Percentiles rank a stretch among this genome's conserved stretches.
Conservation (phyloP, 2,113 vertebrate genomes). For the Fulmarus glacialis region DNA sequence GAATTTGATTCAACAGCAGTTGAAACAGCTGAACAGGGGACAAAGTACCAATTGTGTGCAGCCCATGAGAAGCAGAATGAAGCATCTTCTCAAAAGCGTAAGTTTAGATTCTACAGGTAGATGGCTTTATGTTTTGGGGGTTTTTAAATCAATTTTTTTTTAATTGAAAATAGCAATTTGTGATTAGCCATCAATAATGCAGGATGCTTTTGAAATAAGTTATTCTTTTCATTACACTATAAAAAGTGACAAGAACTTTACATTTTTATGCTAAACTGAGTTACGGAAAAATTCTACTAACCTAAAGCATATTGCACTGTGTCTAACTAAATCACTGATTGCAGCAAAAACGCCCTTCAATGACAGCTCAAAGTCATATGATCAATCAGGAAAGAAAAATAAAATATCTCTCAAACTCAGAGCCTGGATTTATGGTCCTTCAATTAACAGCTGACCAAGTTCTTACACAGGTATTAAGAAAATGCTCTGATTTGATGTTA, state of each 20-base stretch:
- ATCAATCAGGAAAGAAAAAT: not conserved
- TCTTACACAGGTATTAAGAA: not conserved
- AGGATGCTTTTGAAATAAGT: not conserved
- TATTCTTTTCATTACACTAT: not conserved
- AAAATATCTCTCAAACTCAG: not conserved
- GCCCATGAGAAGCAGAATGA: not conserved
- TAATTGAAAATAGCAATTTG: not conserved
- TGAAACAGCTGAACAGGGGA: not conserved
- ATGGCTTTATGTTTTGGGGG: not conserved
- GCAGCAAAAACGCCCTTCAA: not conserved
- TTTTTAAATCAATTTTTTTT: not conserved
- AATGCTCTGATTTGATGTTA: not conserved
- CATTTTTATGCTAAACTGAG: not conserved
- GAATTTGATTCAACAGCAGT: not conserved
- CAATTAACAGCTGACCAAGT: not conserved
- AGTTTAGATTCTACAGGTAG: not conserved
- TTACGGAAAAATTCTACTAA: not conserved
- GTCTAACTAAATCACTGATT: not conserved
- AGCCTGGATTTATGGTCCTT: not conserved
- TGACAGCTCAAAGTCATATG: conserved; percentile 12
- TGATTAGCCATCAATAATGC: not conserved
- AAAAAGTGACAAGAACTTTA: not conserved
- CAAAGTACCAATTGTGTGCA: not conserved
- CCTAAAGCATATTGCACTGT: not conserved
- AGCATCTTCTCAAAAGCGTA: not conserved